Conservation (phyloP, 2,797 vertebrate species). For the Poeciliopsis gracilis region DNA sequence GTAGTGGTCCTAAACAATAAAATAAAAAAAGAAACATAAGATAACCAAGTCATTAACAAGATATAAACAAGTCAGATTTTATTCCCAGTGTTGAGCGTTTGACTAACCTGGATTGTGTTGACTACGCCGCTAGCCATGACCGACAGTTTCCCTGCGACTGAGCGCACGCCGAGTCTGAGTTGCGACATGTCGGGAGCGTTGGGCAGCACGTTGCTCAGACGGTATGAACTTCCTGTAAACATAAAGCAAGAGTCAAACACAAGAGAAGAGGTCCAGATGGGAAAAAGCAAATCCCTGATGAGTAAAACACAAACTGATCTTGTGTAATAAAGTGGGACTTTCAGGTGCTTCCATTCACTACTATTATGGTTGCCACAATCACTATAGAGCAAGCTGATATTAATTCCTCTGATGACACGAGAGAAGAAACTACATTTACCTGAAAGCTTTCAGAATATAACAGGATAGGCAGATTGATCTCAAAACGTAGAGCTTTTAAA, state of each 20-base stretch:
- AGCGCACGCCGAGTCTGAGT: slow-evolving; percentile 91
- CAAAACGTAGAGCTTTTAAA: background rate
- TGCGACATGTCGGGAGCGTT: slow-evolving; percentile 92
- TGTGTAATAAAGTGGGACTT: background rate
- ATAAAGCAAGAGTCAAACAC: background rate
- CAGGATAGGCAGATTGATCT: background rate
- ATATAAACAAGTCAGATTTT: background rate
- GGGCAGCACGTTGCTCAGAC: slow-evolving; percentile 87
- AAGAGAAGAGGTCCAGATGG: background rate
- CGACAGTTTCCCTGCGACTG: slow-evolving; percentile 92
- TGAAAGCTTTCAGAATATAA: background rate
- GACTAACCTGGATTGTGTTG: slow-evolving; percentile 90
- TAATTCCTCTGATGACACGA: background rate
- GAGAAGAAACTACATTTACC: background rate
- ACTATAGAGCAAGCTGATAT: background rate
- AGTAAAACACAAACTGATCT: background rate
- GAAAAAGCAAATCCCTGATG: background rate
- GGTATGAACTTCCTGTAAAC: slow-evolving; percentile 84
- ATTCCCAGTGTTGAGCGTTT: background rate
- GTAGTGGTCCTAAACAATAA: slow-evolving; percentile 80
- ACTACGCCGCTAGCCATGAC: slow-evolving; percentile 96
- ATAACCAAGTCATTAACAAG: background rate
- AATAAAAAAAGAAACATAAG: background rate
- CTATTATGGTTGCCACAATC: background rate
- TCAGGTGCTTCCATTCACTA: background rate